These are phyloP conservation scores for Euglossa dilemma DNA, from an alignment of 1,140 invertebrate genomes.

Conservation along the genomic window DNA sequence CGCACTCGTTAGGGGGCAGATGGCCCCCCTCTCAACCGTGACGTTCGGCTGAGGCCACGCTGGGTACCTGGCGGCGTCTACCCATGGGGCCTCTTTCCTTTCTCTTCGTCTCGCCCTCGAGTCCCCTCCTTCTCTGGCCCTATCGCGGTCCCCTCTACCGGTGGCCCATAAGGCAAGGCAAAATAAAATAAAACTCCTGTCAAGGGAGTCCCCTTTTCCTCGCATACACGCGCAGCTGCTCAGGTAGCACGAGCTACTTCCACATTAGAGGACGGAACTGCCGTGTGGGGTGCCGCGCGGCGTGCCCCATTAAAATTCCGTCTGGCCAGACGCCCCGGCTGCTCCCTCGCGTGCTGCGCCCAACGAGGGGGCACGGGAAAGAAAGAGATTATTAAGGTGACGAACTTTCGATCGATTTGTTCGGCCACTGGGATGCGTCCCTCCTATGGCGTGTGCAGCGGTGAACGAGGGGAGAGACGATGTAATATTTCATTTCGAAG, in stretches of 20 bases:
- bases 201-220: slow-evolving; percentile 67
- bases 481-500: slow-evolving; percentile 28
- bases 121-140: slow-evolving; percentile 53
- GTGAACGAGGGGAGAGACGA: neutral
- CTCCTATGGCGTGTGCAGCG: too few species aligned
- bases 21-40: slow-evolving; percentile 81
- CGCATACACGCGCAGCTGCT: slow-evolving; percentile 77
- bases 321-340: slow-evolving; percentile 73
- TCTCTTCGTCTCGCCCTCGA: slow-evolving; percentile 38
- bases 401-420: slow-evolving; percentile 65
- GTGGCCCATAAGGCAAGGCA: slow-evolving; percentile 77
- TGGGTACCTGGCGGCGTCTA: slow-evolving; percentile 78
- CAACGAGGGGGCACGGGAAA: slow-evolving; percentile 35
- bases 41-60: slow-evolving; percentile 69
- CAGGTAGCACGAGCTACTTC: slow-evolving; percentile 81
- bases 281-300: slow-evolving; percentile 56
- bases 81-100: slow-evolving; percentile 47
- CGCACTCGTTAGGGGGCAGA: slow-evolving; percentile 81
- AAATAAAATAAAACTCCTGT: slow-evolving; percentile 79
- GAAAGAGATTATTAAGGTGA: slow-evolving; percentile 68
- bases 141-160: slow-evolving; percentile 37
- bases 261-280: slow-evolving; percentile 75
- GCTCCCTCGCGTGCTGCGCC: slow-evolving; percentile 53
- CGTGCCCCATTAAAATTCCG: slow-evolving; percentile 72
- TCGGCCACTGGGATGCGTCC: slow-evolving; percentile 48